Conservation (phyloP, 2,113 vertebrate genomes). For the Rhodinocichla rosea region DNA sequence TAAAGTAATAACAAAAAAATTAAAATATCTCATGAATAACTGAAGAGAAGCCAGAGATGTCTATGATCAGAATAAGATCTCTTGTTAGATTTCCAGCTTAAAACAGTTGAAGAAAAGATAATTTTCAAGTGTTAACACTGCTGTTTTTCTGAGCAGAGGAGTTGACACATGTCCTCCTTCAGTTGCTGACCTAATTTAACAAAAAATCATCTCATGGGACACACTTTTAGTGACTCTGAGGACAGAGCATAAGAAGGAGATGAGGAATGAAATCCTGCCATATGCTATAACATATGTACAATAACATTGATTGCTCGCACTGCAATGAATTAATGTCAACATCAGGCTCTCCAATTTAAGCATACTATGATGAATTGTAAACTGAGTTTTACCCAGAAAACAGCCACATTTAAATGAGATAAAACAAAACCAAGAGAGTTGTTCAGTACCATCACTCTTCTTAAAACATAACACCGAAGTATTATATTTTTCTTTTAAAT, state of each 20-base stretch:
- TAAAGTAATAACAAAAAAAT: neutral
- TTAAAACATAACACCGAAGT: neutral
- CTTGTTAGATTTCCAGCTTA: neutral
- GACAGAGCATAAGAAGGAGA: constrained; percentile 39
- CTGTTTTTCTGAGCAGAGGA: neutral
- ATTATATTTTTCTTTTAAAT: neutral
- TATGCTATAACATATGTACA: constrained; percentile 73
- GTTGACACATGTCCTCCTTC: neutral
- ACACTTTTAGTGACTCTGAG: constrained; percentile 43
- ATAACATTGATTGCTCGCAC: constrained; percentile 26
- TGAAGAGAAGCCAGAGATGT: neutral
- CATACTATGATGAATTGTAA: neutral
- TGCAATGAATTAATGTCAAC: constrained; percentile 64
- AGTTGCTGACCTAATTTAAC: constrained; percentile 62
- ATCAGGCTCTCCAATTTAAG: constrained; percentile 50
- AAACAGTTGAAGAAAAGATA: neutral
- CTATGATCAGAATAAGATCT: neutral
- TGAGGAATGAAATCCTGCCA: constrained; percentile 62
- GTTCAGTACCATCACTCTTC: neutral
- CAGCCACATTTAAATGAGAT: neutral
- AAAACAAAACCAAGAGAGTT: neutral
- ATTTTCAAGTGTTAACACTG: neutral
- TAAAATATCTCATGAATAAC: neutral
- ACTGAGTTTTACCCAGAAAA: neutral
- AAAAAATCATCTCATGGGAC: constrained; percentile 25